Evolutionary conservation across 1,140 invertebrate species (phyloP), one percentile per base, ranked within the genome.

Genomic region (Drosophila virilis): DNA sequence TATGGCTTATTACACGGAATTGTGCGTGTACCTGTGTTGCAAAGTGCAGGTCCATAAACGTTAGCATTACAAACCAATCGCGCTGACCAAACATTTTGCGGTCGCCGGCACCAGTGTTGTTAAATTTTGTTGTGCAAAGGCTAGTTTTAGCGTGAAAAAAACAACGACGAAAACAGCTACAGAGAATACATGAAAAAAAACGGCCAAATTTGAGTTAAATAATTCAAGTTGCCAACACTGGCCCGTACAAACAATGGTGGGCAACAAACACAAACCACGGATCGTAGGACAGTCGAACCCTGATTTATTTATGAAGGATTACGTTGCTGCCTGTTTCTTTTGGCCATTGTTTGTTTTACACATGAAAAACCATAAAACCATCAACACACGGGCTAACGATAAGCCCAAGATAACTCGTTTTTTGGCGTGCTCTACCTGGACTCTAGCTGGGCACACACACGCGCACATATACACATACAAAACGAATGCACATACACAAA

Each of bases 251-350:
- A 74, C 57, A 74, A 74, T 57, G 35, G 50, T 52, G 8, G 32
- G 33, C 42, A 45, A 33, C 38, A 35, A 15, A 54, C 51, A 35
- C 13, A 59, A 8, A 28, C 38, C 35, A 10, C 33, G 10, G 8
- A 46, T 10, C 12, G 32, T 48, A 43, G 45, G 48, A 28, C 7
- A 60, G 13, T 12, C 46, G 37, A 33, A 59, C 45, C 64, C 51
- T 82, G 82, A 88, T 86, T 86, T 86, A 82, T 86, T 82, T 86
- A 73, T 72, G 66, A 78, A 86, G 82, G 82, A 86, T 86, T 88
- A 52, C 83, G 65, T 82, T 32, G 51, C 32, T 60, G 54, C 40
- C 48, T 54, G 35, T 10, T 40, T 46, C 9, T n/a, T 32, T 70
- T 52, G 42, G 33, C 55, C 71, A 75, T 86, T 85, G 78, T 88